phyloP scores from a whole-genome alignment of 2,797 vertebrate genomes.

The Dipus sagitta region DNA sequence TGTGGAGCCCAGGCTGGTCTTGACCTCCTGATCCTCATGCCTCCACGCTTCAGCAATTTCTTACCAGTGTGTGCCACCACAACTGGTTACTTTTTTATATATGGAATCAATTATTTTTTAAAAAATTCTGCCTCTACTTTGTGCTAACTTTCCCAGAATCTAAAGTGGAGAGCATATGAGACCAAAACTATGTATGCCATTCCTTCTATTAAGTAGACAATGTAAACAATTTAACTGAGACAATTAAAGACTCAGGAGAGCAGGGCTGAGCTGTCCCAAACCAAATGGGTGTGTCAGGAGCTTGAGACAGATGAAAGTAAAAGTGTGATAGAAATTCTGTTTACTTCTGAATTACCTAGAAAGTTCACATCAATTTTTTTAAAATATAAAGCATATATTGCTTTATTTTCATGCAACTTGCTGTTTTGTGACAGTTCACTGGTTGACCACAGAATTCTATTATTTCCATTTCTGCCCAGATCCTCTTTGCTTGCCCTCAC shows the following conservation, averaged over 20 bases:
- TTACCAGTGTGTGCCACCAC: too few species aligned
- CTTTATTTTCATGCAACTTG: not conserved
- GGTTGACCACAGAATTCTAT: not conserved
- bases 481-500: not conserved
- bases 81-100: not conserved
- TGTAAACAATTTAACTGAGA: not conserved
- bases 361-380: not conserved
- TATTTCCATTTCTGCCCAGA: not conserved
- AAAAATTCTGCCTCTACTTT: not conserved
- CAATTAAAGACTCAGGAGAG: not conserved
- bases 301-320: not conserved
- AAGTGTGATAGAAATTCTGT: not conserved
- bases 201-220: conserved; percentile 28
- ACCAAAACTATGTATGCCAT: not conserved
- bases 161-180: not conserved
- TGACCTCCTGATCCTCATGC: too few species aligned
- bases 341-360: not conserved
- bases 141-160: not conserved
- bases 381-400: not conserved
- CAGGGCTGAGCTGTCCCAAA: not conserved
- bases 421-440: not conserved
- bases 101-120: not conserved
- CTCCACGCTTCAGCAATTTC: too few species aligned
- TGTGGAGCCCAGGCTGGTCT: too few species aligned
- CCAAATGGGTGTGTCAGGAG: not conserved